Evolutionary conservation across 2,797 vertebrate genomes (phyloP), one percentile per base, ranked within the genome.

Genomic region (Spondyliosoma cantharus): DNA sequence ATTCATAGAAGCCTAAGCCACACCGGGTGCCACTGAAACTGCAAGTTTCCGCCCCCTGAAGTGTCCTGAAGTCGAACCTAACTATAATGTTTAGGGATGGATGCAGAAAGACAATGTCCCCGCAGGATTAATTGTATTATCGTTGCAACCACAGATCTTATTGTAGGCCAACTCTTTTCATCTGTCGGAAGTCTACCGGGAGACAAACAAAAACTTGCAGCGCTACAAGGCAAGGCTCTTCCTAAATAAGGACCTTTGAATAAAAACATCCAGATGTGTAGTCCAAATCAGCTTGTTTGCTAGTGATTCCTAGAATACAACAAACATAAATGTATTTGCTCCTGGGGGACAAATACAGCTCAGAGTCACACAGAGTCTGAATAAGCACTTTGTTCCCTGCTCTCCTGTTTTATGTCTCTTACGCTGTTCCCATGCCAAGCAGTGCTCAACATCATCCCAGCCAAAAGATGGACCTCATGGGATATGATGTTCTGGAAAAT

Each of bases 371-470:
- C 17, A 5, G 68, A 53, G 50, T 14, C 89, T 80, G 69, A 86
- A 75, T 78, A 66, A 73, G 42, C 43, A 66, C 58, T 76, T 76
- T 78, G 64, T 82, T 86, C 76, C 73, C 68, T 76, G 32, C 37
- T 52, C 65, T 49, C 45, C 52, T 56, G 70, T 56, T 76, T 76
- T 59, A 77, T 89, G 13, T 56, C 42, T 74, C 48, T 65, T 16
- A 25, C 42, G 69, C 19, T 50, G 65, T 85, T 92, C 90, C 85
- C 87, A 90, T 62, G 74, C 71, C 15, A 45, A 15, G 29, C 0
- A 22, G 48, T 0, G 0, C 11, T 62, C 72, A 80, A 50, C 37
- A 49, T 53, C 8, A 12, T 43, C 32, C 63, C 68, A 48, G 78
- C 59, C 53, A 54, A 76, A 63, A 48, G 29, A 81, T 45, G 48